Evolutionary conservation across 2,888 invertebrate genomes (phyloP), one percentile per base, ranked within the genome.

Genomic region (Psococerastis gibbosa): DNA sequence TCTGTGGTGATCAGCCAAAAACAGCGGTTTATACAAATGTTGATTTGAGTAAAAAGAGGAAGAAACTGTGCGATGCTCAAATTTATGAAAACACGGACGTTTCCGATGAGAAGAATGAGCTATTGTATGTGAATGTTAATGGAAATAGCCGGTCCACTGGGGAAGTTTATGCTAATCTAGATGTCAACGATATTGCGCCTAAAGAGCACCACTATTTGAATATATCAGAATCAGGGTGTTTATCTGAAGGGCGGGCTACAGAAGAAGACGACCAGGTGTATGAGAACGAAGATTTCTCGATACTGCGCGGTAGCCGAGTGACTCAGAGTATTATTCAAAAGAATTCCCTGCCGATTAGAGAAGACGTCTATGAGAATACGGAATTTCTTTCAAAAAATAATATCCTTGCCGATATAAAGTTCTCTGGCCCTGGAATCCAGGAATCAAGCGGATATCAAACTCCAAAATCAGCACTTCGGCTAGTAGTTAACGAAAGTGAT

Each of bases 241-340:
- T n/a, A n/a, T n/a, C n/a, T n/a, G n/a, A n/a, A n/a, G n/a, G n/a
- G n/a, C n/a, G n/a, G n/a, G 27, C 8, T 27, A 6, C 27, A 27
- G 38, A 38, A 13, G 20, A 13, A n/a, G 38, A 38, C n/a, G 18
- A 38, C 6, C 38, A 38, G 38, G 38, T 38, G 9, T 38, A 38
- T 22, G 38, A 38, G 20, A 38, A 38, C 22, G 17, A 38, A 38
- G 38, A 38, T 20, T 38, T 38, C 18, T 13, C 17, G n/a, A 11
- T 15, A 4, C 18, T 38, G 38, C 15, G 22, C n/a, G 20, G 20
- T 11, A 38, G 16, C 11, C 17, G 20, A 38, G 38, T 18, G 6
- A 38, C 20, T 3, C 18, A 38, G 22, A 38, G 38, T 22, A 17
- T 33, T 4, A 33, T 33, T 3, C 16, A 33, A 33, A 33, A 33